Conservation (phyloP, 2,797 vertebrate genomes). For the Rhinatrema bivittatum region DNA sequence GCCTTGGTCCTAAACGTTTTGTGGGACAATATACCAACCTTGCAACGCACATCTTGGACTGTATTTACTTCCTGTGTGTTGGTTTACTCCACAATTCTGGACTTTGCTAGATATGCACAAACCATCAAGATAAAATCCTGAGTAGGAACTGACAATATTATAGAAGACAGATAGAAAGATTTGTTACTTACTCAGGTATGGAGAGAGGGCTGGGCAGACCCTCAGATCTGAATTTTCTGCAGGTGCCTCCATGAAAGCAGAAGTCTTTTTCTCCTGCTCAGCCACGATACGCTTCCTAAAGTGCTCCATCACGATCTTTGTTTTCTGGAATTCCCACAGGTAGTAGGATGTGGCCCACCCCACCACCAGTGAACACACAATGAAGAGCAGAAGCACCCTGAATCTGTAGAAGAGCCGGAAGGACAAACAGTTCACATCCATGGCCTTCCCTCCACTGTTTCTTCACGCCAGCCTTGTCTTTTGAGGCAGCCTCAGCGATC, state of each 20-base stretch:
- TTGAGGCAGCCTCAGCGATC: no score
- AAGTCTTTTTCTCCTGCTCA: not conserved
- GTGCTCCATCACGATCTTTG: conserved; percentile 1
- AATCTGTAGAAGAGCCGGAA: conserved; percentile 57
- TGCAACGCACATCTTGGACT: no score
- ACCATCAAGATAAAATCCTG: no score
- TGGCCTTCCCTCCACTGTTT: conserved; percentile 27
- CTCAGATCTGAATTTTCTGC: not conserved
- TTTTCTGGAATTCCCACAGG: conserved; percentile 40
- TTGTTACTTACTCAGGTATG: conserved; percentile 80
- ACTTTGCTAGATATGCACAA: no score
- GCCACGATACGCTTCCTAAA: conserved; percentile 32
- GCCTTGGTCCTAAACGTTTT: no score
- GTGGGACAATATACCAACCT: no score
- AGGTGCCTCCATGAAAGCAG: not conserved
- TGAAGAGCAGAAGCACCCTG: conserved; percentile 63
- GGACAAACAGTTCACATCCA: conserved; percentile 50
- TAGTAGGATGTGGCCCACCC: conserved; percentile 66
- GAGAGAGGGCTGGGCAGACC: conserved; percentile 67
- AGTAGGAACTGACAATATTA: no score
- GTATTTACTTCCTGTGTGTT: no score
- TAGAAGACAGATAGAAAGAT: not conserved
- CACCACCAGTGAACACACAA: conserved; percentile 60
- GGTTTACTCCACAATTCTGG: no score
- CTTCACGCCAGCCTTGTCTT: not conserved